Conservation (phyloP, 2,113 vertebrate species). For the Chlorodrepanis virens region DNA sequence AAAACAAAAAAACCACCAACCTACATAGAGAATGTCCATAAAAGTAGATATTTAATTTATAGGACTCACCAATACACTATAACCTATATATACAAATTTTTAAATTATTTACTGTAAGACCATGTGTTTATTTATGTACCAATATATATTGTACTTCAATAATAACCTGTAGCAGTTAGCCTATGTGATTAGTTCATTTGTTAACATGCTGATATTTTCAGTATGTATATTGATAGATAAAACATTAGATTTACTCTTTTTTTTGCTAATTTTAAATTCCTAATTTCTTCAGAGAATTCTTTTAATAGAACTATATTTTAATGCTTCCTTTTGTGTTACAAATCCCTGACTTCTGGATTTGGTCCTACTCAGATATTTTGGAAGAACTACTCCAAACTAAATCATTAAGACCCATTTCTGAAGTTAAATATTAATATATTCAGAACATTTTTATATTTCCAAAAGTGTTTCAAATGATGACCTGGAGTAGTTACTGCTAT, state of each 20-base stretch:
- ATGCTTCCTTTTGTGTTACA: not conserved
- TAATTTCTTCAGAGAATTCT: not conserved
- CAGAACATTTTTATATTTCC: not conserved
- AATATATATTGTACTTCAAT: not conserved
- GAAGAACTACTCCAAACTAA: not conserved
- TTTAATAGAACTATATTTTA: not conserved
- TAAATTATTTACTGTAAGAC: not conserved
- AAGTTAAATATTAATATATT: not conserved
- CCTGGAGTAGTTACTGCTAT: slow-evolving; percentile 43
- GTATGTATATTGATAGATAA: not conserved
- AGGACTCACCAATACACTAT: not conserved
- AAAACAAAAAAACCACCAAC: not conserved
- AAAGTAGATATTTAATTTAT: not conserved
- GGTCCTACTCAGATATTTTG: not conserved
- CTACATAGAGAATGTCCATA: not conserved
- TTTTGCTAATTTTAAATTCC: not conserved
- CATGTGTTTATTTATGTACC: not conserved
- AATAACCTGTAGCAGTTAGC: not conserved
- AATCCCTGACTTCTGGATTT: not conserved
- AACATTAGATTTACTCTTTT: not conserved
- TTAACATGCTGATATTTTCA: not conserved
- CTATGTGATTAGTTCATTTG: not conserved
- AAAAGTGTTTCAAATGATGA: not conserved
- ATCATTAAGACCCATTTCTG: not conserved
- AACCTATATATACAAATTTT: not conserved